Evolutionary conservation across 2,113 vertebrate species (phyloP), one percentile per base, ranked within the genome.

Genomic region (Lucifuga dentata): DNA sequence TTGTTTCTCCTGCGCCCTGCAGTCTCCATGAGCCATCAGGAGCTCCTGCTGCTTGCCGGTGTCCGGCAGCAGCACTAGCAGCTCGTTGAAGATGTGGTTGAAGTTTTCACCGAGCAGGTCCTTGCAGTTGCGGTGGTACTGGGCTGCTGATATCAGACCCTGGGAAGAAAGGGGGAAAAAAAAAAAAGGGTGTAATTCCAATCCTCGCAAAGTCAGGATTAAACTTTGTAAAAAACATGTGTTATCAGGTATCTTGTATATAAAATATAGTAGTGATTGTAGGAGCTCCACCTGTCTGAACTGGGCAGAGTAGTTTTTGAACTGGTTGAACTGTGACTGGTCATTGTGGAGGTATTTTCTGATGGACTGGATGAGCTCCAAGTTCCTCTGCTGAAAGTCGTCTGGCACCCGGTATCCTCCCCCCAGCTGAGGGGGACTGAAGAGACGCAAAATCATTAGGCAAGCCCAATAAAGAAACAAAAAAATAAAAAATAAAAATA

Each of bases 41-140:
- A 99, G 95, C 90, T 99, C 97, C 88, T 97, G 97, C 85, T 99
- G 98, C 85, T 98, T 98, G 51, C 73, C 85, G 0, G 94, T 96
- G 91, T 99, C 98, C 0, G 98, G 98, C 62, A 99, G 78, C 16
- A 99, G 90, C 52, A 97, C 96, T 84, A 99, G 81, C 78, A 99
- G 88, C 91, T 99, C 98, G 0, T 92, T 95, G 76, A 99, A 98
- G 76, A 99, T 95, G 73, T 93, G 90, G 89, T 72, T 93, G 64
- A 98, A 98, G 92, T 95, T 93, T 0, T 96, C 95, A 0, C 97
- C 97, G 0, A 99, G 94, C 65, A 99, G 93, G 2, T 92, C 88
- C 78, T 92, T 91, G 19, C 92, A 93, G 83, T 88, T 95, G 77
- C 80, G 86, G 83, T 99, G 96, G 77, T 99, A 99, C 74, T 96